Conservation (phyloP, 1,140 invertebrate species). For the Frieseomelitta varia region DNA sequence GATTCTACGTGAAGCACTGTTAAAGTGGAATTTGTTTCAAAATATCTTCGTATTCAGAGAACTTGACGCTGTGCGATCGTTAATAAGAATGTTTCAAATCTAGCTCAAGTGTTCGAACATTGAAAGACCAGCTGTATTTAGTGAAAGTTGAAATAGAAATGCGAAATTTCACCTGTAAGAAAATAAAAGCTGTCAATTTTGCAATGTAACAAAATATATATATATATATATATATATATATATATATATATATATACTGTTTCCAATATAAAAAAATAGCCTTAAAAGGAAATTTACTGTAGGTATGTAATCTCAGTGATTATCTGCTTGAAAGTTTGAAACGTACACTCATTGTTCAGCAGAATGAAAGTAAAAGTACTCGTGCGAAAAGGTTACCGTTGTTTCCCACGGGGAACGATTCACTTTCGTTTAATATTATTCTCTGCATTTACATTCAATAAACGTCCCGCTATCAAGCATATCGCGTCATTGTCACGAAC, state of each 20-base stretch:
- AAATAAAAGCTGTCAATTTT: not conserved
- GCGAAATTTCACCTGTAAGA: slow-evolving; percentile 12
- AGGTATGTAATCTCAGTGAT: slow-evolving; percentile 25
- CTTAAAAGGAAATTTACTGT: not conserved
- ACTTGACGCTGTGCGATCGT: not conserved
- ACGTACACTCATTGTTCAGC: not conserved
- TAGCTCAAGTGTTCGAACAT: not conserved
- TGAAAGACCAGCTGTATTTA: not conserved
- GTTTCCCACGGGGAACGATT: slow-evolving; percentile 27
- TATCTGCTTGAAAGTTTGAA: slow-evolving; percentile 18
- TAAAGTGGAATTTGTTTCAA: not conserved
- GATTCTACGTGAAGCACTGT: not conserved
- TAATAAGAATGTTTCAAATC: not conserved
- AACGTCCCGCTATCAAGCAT: slow-evolving; percentile 17
- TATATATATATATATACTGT: no score
- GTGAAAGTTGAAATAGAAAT: slow-evolving; percentile 24
- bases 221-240: no score
- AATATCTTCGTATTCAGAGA: not conserved
- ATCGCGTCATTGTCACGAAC: slow-evolving; percentile 33
- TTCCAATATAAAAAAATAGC: not conserved
- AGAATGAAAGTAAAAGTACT: slow-evolving; percentile 14
- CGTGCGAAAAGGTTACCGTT: slow-evolving; percentile 23
- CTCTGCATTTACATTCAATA: slow-evolving; percentile 45
- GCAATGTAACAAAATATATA: not conserved
- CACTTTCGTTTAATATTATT: slow-evolving; percentile 40